Base-by-base conservation (phyloP, 2,113 vertebrate genomes). In the Otis tarda region DNA sequence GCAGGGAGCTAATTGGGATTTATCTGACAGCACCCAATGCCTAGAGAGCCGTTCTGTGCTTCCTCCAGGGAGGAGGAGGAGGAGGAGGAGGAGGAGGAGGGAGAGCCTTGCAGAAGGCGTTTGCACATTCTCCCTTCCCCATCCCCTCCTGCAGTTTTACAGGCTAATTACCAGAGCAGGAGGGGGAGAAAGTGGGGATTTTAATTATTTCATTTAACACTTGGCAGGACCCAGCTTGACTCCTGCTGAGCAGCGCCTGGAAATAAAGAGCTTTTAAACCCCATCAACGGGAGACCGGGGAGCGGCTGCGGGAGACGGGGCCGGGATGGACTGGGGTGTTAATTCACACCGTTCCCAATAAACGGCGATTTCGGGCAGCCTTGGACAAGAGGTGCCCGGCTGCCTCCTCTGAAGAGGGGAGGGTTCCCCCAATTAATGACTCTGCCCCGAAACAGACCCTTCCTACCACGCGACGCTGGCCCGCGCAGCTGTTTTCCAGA, bases 191-290 rank as follows among this genome's bases (percentile, higher is more conserved):
- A 84, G 92, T 4, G 73, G 85, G 76, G 85, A 47, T 83, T 91
- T 87, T 84, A 95, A 96, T 95, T 70, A 96, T 87, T 95, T 92
- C 93, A 77, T 95, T 96, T 94, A 94, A 85, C 93, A 95, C 91
- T 92, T 60, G 91, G 95, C 93, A 90, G 84, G 83, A 83, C 76
- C 84, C 94, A 83, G 92, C 83, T 71, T 49, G 59, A 23, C 84
- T 96, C 95, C 93, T 35, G 83, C 94, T 65, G 94, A 73, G 94
- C 86, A 39, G 57, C 3, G 11, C 91, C 35, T 9, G 83, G 91
- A 89, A 92, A 94, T 68, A 47, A 90, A 92, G 89, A 87, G 94
- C 35, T 92, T 86, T 87, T 23, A 78, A 71, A 89, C n/a, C 45
- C 56, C 19, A 16, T 39, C 85, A 4, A 50, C 15, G 19, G 78